Conservation (phyloP, 2,113 vertebrate species). For the Nothoprocta pentlandii region DNA sequence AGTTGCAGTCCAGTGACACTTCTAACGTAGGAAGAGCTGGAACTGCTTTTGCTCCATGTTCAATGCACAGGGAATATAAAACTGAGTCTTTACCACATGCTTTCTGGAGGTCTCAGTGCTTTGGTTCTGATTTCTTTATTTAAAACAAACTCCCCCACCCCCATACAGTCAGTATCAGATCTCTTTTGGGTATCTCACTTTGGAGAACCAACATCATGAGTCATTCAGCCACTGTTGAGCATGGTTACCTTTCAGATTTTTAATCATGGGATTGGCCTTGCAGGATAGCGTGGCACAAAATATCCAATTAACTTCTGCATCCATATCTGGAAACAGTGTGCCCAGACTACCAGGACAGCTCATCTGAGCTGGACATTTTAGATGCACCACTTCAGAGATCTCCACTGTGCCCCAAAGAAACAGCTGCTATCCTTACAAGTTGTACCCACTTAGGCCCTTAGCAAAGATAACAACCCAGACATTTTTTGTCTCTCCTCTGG, state of each 20-base stretch:
- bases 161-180: neutral
- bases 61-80: neutral
- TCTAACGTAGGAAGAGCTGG: neutral
- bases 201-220: neutral
- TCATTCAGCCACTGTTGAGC: neutral
- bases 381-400: neutral
- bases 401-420: neutral
- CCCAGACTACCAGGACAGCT: neutral
- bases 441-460: neutral
- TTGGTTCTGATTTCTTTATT: neutral
- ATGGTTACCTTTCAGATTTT: neutral
- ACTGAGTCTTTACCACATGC: neutral
- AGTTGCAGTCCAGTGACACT: neutral
- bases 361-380: neutral
- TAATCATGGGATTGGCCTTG: neutral
- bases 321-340: neutral
- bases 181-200: neutral
- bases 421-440: neutral
- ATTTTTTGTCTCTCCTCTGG: neutral
- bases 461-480: neutral
- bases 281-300: neutral
- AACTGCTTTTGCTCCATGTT: neutral
- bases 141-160: neutral
- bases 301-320: rapidly evolving
- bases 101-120: neutral